phyloP scores from a whole-genome alignment of 2,113 vertebrate species.

The Agelaius phoeniceus region DNA sequence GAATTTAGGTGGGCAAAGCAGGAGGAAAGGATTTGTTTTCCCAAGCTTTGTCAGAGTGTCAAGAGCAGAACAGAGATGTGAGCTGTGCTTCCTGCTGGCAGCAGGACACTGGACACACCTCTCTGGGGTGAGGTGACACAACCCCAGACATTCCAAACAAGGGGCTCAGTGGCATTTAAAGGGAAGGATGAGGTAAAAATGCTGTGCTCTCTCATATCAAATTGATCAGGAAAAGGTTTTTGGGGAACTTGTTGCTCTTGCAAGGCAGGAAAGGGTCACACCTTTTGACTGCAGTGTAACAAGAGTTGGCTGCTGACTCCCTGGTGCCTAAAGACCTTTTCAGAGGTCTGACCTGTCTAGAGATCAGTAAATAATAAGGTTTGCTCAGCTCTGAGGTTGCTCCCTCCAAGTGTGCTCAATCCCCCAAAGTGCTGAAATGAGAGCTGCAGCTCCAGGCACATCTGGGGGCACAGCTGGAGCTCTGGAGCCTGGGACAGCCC shows the following conservation, averaged over 20 bases:
- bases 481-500: background rate
- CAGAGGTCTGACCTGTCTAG: background rate
- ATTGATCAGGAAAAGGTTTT: background rate
- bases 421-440: background rate
- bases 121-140: background rate
- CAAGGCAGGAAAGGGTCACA: background rate
- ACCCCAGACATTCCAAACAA: background rate
- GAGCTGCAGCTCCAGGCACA: background rate
- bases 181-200: background rate
- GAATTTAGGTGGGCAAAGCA: background rate
- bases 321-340: background rate
- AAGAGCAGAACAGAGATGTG: background rate
- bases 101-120: background rate
- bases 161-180: background rate
- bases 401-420: background rate
- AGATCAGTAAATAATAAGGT: background rate
- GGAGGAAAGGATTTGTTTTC: background rate
- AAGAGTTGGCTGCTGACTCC: background rate
- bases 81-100: background rate
- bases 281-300: background rate
- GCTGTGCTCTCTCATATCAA: too few species aligned
- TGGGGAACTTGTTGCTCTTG: background rate
- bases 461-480: background rate
- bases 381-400: background rate
- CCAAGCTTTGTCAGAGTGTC: background rate